Evolutionary conservation across 2,113 vertebrate species (phyloP), one percentile per base, ranked within the genome.

Genomic region (Manacus vitellinus): DNA sequence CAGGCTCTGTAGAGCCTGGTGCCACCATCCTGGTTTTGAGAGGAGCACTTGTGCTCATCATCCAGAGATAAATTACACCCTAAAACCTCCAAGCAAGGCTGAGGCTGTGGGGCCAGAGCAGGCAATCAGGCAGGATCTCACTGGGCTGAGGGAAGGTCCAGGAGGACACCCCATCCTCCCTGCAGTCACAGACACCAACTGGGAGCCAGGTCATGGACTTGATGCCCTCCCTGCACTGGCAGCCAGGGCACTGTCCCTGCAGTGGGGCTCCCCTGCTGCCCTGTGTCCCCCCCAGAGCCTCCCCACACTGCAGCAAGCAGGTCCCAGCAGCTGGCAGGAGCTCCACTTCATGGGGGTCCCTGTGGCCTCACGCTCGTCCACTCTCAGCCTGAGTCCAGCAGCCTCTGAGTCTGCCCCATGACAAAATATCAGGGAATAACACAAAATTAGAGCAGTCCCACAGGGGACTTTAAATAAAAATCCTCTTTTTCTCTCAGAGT

Each of bases 341-440:
- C 24, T 43, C 68, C 81, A 18, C n/a, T 19, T 28, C 6, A 3
- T 7, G 6, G 7, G 10, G 31, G 37, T 47, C 8, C 39, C 37
- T 51, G 31, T 1, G 2, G 47, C n/a, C 14, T 70, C 52, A 4
- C 0, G 1, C 10, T 25, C 4, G 0, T 11, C 35, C 6, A 2
- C 22, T 12, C 13, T 15, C 44, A n/a, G 1, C 15, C 23, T 0
- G 1, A 35, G 8, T 6, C 33, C 49, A 39, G 47, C 25, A 43
- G 5, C 10, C 28, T 63, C 47, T 4, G 4, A 47, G 13, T 10
- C 23, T 30, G 20, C 56, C 10, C 13, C 46, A 1, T 9, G 20
- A 18, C n/a, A 55, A 59, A 63, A 70, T 4, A 41, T 15, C 18
- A 79, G 35, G 27, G 13, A 63, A 16, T 28, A 35, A 31, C 12